Evolutionary conservation across 2,797 vertebrate genomes (phyloP).

Genomic region (Aeoliscus strigatus): DNA sequence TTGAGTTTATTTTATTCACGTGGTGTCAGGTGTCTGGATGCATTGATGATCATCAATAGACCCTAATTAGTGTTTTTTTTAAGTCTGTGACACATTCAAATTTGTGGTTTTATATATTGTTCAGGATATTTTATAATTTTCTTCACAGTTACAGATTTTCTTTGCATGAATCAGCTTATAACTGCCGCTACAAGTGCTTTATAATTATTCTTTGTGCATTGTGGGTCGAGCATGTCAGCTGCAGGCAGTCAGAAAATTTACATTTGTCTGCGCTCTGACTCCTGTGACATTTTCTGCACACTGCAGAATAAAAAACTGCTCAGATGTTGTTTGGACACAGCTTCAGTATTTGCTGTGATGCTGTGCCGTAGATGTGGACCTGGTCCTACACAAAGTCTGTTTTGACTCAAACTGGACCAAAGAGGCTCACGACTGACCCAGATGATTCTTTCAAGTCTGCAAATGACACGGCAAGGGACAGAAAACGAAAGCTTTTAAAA

Average conservation of each 20-base stretch:
- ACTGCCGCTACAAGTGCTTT: too few relatives aligned
- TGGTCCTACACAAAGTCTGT: conserved; percentile 7
- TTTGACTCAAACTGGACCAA: conserved; percentile 6
- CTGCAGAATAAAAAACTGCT: too few relatives aligned
- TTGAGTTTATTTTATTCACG: too few relatives aligned
- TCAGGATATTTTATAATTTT: too few relatives aligned
- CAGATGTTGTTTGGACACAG: background rate
- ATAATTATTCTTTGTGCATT: background rate
- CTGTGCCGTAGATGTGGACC: background rate
- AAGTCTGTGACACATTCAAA: too few relatives aligned
- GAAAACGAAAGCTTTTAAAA: conserved; percentile 24
- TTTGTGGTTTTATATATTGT: too few relatives aligned
- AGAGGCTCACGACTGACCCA: conserved; percentile 22
- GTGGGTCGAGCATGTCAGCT: background rate
- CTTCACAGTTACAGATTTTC: too few relatives aligned
- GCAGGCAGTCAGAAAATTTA: background rate
- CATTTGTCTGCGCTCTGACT: background rate
- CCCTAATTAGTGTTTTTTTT: too few relatives aligned
- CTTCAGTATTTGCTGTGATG: conserved; percentile 4
- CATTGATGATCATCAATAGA: too few relatives aligned
- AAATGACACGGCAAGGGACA: conserved; percentile 34
- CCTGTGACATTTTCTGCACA: conserved; percentile 1
- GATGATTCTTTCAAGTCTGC: conserved; percentile 47
- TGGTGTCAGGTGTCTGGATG: too few relatives aligned
- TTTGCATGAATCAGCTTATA: too few relatives aligned